A percentile compares a stretch with the other conserved stretches of the same genome.
Conservation (phyloP, 2,797 vertebrate genomes). For the Pseudomugil tenellus region DNA sequence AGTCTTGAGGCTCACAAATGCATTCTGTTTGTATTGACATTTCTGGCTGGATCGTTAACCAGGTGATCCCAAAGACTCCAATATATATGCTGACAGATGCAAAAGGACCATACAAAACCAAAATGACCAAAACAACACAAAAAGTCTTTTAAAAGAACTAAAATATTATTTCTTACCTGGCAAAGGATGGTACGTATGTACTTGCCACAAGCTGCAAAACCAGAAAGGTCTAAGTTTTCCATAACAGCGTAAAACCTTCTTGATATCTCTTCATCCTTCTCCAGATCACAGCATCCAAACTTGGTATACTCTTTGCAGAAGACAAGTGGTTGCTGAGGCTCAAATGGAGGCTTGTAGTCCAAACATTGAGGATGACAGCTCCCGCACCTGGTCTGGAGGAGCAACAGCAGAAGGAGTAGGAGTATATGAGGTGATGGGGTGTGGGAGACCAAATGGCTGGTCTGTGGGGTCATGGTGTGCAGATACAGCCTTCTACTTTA, state of each 20-base stretch:
- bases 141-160: background rate
- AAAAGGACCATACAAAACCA: background rate
- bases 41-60: background rate
- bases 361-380: slow-evolving; percentile 86
- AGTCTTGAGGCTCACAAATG: background rate
- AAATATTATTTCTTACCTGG: slow-evolving; percentile 74
- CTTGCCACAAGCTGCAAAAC: slow-evolving; percentile 76
- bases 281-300: slow-evolving; percentile 85
- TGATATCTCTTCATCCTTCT: slow-evolving; percentile 77
- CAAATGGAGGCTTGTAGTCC: slow-evolving; percentile 87
- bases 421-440: slow-evolving; percentile 22
- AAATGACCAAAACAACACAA: background rate
- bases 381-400: slow-evolving; percentile 64
- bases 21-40: background rate
- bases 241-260: slow-evolving; percentile 78
- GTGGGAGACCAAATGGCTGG: slow-evolving; percentile 6
- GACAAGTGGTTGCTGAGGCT: slow-evolving; percentile 73
- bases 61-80: background rate
- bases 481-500: slow-evolving; percentile 17
- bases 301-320: slow-evolving; percentile 85
- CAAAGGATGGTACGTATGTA: slow-evolving; percentile 85
- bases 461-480: slow-evolving; percentile 51
- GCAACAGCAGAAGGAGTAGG: slow-evolving; percentile 52
- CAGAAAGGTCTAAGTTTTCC: slow-evolving; percentile 82
- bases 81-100: background rate